Percentiles rank a stretch among this genome's conserved stretches.
phyloP scores from a whole-genome alignment of 2,888 invertebrate genomes.

The Papilio gigon region DNA sequence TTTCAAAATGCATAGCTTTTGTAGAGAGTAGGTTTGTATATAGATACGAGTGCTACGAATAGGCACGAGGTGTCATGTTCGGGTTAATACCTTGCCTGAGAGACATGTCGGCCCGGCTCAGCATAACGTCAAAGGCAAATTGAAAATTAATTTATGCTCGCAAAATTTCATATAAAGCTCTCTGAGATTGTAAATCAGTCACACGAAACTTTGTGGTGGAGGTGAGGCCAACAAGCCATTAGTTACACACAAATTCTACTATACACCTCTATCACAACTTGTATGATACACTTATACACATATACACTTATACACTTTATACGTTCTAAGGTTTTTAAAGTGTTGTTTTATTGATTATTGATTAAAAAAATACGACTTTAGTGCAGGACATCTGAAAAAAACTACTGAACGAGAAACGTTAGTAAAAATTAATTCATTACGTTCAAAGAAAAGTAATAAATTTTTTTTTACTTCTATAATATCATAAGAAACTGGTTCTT shows the following conservation, averaged over 20 bases:
- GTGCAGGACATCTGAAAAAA: no score
- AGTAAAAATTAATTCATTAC: no score
- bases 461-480: no score
- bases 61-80: constrained; percentile 69
- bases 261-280: constrained; percentile 2
- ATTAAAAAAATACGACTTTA: no score
- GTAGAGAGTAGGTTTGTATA: constrained; percentile 41
- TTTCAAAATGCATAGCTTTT: constrained; percentile 28
- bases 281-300: background rate
- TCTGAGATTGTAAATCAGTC: constrained; percentile 65
- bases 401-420: no score
- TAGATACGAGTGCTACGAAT: constrained; percentile 58
- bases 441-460: no score
- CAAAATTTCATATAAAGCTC: constrained; percentile 70
- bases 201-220: constrained; percentile 51
- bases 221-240: constrained; percentile 35
- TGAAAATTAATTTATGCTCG: constrained; percentile 81
- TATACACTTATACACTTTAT: background rate
- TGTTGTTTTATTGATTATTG: no score
- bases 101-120: constrained; percentile 76
- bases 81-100: constrained; percentile 73
- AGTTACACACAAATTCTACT: constrained; percentile 26
- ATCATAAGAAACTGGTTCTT: no score
- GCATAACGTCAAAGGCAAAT: constrained; percentile 81
- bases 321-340: no score